Conservation (phyloP, 2,888 invertebrate genomes). For the Ashinkailepas kermadecensis region DNA sequence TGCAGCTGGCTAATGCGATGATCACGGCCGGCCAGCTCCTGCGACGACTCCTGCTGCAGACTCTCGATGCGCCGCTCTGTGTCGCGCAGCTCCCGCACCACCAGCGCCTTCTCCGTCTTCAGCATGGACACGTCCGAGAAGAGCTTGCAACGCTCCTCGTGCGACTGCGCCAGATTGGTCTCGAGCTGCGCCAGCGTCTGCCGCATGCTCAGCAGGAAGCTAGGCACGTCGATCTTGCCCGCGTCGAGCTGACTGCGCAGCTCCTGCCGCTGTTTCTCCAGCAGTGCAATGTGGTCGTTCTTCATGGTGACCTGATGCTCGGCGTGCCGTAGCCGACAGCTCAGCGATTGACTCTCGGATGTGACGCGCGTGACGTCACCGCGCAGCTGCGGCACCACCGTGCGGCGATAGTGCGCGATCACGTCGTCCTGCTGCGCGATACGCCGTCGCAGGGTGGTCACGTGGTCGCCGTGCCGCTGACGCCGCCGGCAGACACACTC, state of each 20-base stretch:
- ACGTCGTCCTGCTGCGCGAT: not conserved
- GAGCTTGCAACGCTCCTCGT: conserved; percentile 9
- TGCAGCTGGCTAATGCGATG: not conserved
- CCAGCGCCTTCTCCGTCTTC: conserved; percentile 20
- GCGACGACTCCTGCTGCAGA: not conserved
- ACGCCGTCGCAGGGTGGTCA: not conserved
- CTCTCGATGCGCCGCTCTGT: not conserved
- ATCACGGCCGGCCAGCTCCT: not conserved
- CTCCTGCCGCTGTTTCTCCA: conserved; percentile 11
- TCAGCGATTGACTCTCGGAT: not conserved
- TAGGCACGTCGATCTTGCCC: not conserved
- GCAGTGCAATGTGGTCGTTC: not conserved
- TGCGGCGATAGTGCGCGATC: not conserved
- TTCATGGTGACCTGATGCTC: conserved; percentile 1
- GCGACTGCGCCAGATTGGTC: conserved; percentile 11
- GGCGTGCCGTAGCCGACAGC: not conserved
- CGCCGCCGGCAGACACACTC: not conserved
- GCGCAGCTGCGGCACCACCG: conserved; percentile 6
- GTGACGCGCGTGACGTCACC: not conserved
- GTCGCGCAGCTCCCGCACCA: conserved; percentile 7
- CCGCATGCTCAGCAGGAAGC: not conserved
- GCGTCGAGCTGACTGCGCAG: not conserved
- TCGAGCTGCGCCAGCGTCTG: not conserved
- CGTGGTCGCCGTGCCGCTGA: not conserved
- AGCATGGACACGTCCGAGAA: conserved; percentile 11